phyloP scores from a whole-genome alignment of 2,888 invertebrate genomes.

The Latheticus oryzae region DNA sequence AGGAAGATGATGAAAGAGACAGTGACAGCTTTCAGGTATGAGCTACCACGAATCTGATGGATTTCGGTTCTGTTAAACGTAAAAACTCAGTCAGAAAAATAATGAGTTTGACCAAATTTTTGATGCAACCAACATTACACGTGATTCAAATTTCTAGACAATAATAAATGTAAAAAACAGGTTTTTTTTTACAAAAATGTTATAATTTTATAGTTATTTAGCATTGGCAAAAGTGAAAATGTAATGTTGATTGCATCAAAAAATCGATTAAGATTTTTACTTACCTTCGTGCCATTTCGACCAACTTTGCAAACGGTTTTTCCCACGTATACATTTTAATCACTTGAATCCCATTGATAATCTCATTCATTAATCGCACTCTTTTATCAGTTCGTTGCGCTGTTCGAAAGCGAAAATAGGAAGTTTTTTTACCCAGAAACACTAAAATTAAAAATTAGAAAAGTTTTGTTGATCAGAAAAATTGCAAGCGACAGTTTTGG shows the following conservation, averaged over 20 bases:
- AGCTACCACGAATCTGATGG: constrained; percentile 76
- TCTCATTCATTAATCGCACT: constrained; percentile 77
- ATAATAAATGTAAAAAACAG: too few species aligned
- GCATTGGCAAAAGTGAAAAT: too few species aligned
- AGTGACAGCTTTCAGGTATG: constrained; percentile 79
- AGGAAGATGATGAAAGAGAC: constrained; percentile 88
- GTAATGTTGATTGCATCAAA: constrained; percentile 1
- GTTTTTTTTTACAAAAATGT: too few species aligned
- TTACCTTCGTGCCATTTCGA: constrained; percentile 57
- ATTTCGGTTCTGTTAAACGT: constrained; percentile 73
- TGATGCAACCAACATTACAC: too few species aligned
- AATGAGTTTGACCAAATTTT: too few species aligned
- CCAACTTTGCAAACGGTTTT: constrained; percentile 71
- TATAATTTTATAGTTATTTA: too few species aligned
- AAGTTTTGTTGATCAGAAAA: too few species aligned
- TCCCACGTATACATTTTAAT: constrained; percentile 84
- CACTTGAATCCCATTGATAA: constrained; percentile 75
- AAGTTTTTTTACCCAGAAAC: constrained; percentile 55
- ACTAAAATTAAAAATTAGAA: constrained; percentile 48
- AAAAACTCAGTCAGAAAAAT: neutral
- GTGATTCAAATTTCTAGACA: too few species aligned
- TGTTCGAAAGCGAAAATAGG: constrained; percentile 62
- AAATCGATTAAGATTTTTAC: constrained; percentile 43
- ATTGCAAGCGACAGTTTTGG: too few species aligned
- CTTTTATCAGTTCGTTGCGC: constrained; percentile 71